A percentile compares a stretch with the other conserved stretches of the same genome.
Evolutionary conservation across 2,888 invertebrate species (phyloP).

Genomic region (Steinernema scapterisci): DNA sequence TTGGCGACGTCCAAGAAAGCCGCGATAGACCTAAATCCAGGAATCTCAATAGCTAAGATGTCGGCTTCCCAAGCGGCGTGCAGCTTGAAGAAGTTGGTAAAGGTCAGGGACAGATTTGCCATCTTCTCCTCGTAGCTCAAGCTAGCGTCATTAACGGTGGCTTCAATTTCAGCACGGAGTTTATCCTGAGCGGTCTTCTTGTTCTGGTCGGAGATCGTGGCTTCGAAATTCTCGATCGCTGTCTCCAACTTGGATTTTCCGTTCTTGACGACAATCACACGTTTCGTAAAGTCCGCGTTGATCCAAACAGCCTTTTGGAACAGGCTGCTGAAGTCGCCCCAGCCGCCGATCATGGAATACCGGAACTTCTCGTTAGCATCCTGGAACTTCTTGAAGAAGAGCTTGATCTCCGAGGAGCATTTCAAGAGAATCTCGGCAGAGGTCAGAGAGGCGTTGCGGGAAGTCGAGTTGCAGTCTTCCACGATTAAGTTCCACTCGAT

Average conservation of each 20-base stretch:
- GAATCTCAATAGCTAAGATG: background rate
- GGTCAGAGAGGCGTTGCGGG: background rate
- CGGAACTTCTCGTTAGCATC: background rate
- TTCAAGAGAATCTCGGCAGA: background rate
- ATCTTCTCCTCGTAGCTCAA: slow-evolving; percentile 8
- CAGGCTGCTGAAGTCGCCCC: background rate
- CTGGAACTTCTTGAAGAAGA: background rate
- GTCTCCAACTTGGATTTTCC: background rate
- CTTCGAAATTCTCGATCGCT: background rate
- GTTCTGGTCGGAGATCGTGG: background rate
- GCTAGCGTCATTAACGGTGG: background rate
- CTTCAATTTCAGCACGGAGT: background rate
- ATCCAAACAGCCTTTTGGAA: background rate
- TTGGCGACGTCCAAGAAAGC: background rate
- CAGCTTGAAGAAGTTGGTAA: background rate
- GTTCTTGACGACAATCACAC: background rate
- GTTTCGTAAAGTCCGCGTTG: slow-evolving; percentile 2
- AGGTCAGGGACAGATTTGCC: slow-evolving; percentile 3
- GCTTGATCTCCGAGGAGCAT: background rate
- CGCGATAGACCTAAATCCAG: background rate
- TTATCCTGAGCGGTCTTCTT: background rate
- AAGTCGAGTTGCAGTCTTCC: background rate
- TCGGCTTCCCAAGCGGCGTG: background rate
- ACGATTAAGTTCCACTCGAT: background rate
- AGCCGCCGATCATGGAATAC: background rate